These are phyloP conservation scores for Stenoptilia bipunctidactyla DNA, from an alignment of 2,888 invertebrate genomes.

Conservation along the genomic window DNA sequence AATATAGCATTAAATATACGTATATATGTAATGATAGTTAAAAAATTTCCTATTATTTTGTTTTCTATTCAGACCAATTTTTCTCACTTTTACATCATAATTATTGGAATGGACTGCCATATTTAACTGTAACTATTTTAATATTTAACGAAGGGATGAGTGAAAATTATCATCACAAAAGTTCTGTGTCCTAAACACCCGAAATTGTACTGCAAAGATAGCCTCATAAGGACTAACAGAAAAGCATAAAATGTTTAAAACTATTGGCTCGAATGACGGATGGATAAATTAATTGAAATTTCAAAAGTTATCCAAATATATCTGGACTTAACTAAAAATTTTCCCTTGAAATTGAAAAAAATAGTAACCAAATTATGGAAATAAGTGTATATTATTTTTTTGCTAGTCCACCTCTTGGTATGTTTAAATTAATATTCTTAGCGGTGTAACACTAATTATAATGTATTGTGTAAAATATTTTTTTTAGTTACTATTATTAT, in stretches of 20 bases:
- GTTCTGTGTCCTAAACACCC: slow-evolving; percentile 1
- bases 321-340: too few relatives aligned
- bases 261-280: too few relatives aligned
- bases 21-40: too few relatives aligned
- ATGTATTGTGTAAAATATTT: slow-evolving; percentile 69
- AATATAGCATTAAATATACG: slow-evolving; percentile 20
- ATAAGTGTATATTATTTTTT: slow-evolving; percentile 53
- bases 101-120: slow-evolving; percentile 62
- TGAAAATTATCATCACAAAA: slow-evolving; percentile 2
- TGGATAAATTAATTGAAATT: too few relatives aligned
- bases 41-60: slow-evolving; percentile 27
- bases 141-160: neutral
- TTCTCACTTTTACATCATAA: slow-evolving; percentile 57
- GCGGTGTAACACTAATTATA: slow-evolving; percentile 69
- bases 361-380: slow-evolving; percentile 13
- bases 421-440: slow-evolving; percentile 67
- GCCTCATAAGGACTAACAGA: too few relatives aligned
- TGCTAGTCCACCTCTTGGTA: slow-evolving; percentile 67
- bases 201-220: too few relatives aligned
- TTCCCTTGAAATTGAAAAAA: slow-evolving; percentile 14
- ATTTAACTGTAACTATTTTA: slow-evolving; percentile 25
- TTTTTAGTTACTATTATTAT: slow-evolving; percentile 61
- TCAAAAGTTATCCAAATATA: too few relatives aligned
- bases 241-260: too few relatives aligned
- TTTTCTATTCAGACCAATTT: slow-evolving; percentile 63